Base-by-base conservation (phyloP, 2,113 vertebrate genomes). In the Oncorhynchus gorbuscha region DNA sequence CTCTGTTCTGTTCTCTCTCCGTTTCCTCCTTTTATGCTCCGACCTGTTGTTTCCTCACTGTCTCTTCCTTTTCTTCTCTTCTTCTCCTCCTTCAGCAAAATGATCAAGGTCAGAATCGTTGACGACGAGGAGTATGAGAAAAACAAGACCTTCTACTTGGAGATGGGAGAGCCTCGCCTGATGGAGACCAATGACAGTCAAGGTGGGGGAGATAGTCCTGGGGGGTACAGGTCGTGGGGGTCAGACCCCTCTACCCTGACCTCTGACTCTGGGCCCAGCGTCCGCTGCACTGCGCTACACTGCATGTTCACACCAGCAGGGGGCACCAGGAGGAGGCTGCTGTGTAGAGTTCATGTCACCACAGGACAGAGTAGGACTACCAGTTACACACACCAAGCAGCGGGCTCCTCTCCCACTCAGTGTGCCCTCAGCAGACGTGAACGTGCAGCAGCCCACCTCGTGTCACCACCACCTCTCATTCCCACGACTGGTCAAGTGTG, bases 81-180 rank as follows among this genome's bases (percentile, higher is more conserved):
- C 20, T 77, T 74, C 59, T 64, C 65, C 59, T 71, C 82, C 76
- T 75, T 94, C 96, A 99, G 98, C 95, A 99, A 99, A 97, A 97
- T 82, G 92, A 94, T 99, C 95, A 97, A 97, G 93, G 95, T 99
- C 95, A 97, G 94, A 95, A 89, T 99, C 94, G 97, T 99, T 95
- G 98, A 99, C 93, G 98, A 99, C 92, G 98, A 99, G 94, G 98
- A 99, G 89, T 99, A 99, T 92, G 97, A 99, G 95, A 99, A 99
- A 97, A 99, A 99, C 97, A 99, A 99, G 96, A 96, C 94, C 91
- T 99, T 99, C 97, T 97, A 96, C 96, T 84, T 99, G 94, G 97
- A 99, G 94, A 95, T 99, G 89, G 96, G 95, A 90, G 97, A 98
- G 81, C 98, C 98, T 83, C 95, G 94, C 84, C 95, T 99, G 94